Evolutionary conservation across 2,888 invertebrate species (phyloP), one percentile per base, ranked within the genome.

Genomic region (Cheiracanthium punctorium): DNA sequence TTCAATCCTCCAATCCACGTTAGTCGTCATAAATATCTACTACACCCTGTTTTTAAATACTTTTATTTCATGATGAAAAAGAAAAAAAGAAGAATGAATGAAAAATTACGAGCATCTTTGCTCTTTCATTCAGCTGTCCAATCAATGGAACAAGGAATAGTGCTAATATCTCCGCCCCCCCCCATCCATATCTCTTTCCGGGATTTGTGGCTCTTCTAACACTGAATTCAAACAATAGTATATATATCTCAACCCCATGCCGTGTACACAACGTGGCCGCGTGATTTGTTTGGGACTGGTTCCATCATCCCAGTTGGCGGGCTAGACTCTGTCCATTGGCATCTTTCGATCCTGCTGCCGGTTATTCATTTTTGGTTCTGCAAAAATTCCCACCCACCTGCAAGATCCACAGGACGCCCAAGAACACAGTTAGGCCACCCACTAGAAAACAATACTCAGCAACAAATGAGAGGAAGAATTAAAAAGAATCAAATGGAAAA

Each of bases 221-320:
- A 12, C 17, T 12, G 24, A 58, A 43, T 82, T 71, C 75, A 71
- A 41, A 82, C 75, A 82, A 82, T 76, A 64, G 71, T 77, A 71
- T 77, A 48, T n/a, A n/a, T 48, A 41, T 64, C 30, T 64, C 58
- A 82, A 32, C 67, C 82, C 33, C 82, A 75, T 37, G 70, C 67
- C 28, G 77, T 17, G 82, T 48, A 65, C 29, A 67, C 64, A 33
- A 69, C 65, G 33, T n/a, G 41, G 37, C 71, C 37, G 72, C 75
- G 71, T 77, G 82, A 77, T 77, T 82, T 82, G 82, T 82, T 70
- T 76, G 82, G 69, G 70, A 72, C 77, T 65, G n/a, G 32, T 41
- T 71, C 37, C 64, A 14, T 14, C n/a, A 33, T n/a, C 67, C 20
- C 29, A 33, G 58, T 82, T 67, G 75, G 70, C 41, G 71, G 65